Conservation (phyloP, 1,140 invertebrate species). For the Drosophila nannoptera region DNA sequence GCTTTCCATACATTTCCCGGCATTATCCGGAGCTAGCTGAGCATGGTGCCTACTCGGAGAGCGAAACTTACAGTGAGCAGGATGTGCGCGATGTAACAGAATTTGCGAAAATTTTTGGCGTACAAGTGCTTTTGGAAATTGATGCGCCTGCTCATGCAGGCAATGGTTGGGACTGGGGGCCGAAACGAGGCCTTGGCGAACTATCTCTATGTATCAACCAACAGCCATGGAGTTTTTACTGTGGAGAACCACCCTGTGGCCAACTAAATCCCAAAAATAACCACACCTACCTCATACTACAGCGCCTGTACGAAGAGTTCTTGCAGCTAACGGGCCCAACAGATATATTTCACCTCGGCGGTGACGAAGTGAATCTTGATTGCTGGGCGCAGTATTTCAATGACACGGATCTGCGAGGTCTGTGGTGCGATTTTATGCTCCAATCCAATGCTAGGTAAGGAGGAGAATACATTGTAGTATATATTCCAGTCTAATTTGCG, state of each 20-base stretch:
- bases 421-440: constrained; percentile 88
- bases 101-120: constrained; percentile 84
- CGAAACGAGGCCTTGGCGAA: constrained; percentile 83
- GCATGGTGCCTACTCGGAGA: constrained; percentile 87
- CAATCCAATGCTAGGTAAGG: constrained; percentile 81
- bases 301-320: constrained; percentile 84
- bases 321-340: constrained; percentile 83
- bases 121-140: constrained; percentile 84
- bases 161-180: constrained; percentile 89
- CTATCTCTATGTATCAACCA: constrained; percentile 87
- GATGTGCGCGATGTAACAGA: constrained; percentile 84
- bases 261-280: constrained; percentile 90
- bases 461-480: too few species aligned
- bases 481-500: neutral
- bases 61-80: constrained; percentile 84
- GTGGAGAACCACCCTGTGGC: constrained; percentile 90
- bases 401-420: constrained; percentile 85
- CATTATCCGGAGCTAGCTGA: constrained; percentile 85
- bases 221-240: constrained; percentile 88
- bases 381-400: constrained; percentile 88
- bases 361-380: constrained; percentile 89
- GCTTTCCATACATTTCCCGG: constrained; percentile 87
- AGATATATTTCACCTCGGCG: constrained; percentile 89
- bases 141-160: constrained; percentile 91
- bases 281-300: constrained; percentile 85